Evolutionary conservation across 2,797 vertebrate species (phyloP).

Genomic region (Sebastes flavidus): DNA sequence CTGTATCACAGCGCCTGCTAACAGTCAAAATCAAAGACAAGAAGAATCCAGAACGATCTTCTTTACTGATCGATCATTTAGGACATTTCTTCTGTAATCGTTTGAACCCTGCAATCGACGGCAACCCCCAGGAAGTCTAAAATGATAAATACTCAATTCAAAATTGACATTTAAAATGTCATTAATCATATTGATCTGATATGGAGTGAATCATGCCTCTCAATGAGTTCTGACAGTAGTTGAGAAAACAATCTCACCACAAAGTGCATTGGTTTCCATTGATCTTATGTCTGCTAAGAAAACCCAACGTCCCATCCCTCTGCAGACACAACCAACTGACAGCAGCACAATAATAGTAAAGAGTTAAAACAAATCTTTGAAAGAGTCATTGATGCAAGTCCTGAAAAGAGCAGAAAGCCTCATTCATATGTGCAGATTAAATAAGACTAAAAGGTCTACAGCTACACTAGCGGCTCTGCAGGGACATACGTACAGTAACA

Average conservation of each 20-base stretch:
- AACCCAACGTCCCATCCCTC: neutral
- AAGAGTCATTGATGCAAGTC: neutral
- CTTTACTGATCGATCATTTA: neutral
- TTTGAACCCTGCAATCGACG: neutral
- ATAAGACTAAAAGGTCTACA: neutral
- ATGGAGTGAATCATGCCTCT: neutral
- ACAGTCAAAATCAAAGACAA: conserved; percentile 11
- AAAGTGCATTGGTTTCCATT: neutral
- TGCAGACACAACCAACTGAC: neutral
- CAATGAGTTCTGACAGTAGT: neutral
- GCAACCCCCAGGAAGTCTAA: neutral
- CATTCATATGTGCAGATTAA: neutral
- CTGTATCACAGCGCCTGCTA: neutral
- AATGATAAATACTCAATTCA: neutral
- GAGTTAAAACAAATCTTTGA: neutral
- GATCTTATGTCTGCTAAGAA: neutral
- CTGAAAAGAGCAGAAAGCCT: neutral
- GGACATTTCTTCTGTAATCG: neutral
- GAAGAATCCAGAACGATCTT: neutral
- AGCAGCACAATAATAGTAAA: neutral
- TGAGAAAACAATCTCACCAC: neutral
- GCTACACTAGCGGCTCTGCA: neutral
- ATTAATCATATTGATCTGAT: neutral
- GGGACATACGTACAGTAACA: neutral
- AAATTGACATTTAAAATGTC: neutral